Conservation (phyloP, 2,888 invertebrate species). For the Acleris emargana region DNA sequence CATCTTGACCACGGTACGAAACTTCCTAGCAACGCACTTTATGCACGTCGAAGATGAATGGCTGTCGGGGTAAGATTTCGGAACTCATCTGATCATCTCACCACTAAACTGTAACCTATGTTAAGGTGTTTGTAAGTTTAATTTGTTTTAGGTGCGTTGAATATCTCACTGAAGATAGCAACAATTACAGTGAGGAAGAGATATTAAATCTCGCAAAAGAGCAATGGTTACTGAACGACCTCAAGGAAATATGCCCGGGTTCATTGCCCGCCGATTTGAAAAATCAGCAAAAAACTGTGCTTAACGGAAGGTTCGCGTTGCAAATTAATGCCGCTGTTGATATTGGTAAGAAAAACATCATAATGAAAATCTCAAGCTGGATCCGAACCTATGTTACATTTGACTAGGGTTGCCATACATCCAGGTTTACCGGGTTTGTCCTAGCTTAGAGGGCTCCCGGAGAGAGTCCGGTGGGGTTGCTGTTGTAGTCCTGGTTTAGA, state of each 20-base stretch:
- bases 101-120: too few species aligned
- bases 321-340: conserved; percentile 86
- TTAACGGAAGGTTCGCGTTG: conserved; percentile 83
- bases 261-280: conserved; percentile 84
- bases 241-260: conserved; percentile 85
- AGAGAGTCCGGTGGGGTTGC: too few species aligned
- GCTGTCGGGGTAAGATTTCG: conserved; percentile 62
- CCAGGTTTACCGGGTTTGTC: too few species aligned
- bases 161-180: conserved; percentile 75
- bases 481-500: too few species aligned
- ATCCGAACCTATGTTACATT: too few species aligned
- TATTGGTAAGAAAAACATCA: conserved; percentile 73
- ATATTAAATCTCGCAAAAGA: conserved; percentile 83
- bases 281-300: conserved; percentile 65
- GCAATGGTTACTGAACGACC: conserved; percentile 87
- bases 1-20: conserved; percentile 55
- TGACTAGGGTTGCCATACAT: too few species aligned
- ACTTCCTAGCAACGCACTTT: conserved; percentile 58
- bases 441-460: too few species aligned
- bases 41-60: conserved; percentile 72
- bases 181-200: conserved; percentile 68
- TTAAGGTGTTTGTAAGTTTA: too few species aligned
- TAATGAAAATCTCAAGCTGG: too few species aligned
- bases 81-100: not conserved
- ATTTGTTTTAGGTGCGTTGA: conserved; percentile 72